Evolutionary conservation across 1,140 invertebrate species (phyloP), one percentile per base, ranked within the genome.

Genomic region (Drosophila azteca): DNA sequence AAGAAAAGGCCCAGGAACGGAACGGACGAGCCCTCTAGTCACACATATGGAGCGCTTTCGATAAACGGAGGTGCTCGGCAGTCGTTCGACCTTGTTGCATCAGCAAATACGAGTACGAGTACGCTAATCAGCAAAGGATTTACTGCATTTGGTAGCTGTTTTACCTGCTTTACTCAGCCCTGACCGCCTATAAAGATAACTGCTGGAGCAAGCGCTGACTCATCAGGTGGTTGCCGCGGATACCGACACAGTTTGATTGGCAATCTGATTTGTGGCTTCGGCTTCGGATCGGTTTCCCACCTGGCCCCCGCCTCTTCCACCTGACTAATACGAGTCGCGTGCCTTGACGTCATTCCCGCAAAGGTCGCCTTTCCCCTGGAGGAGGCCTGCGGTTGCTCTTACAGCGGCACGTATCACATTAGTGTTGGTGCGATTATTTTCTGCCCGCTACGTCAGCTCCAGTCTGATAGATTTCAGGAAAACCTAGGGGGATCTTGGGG

Each of bases 281-380:
- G 44, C n/a, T 8, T 43, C 20, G 58, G 68, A 65, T 26, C 50
- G 46, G 39, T 35, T 52, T 43, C 44, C 48, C 50, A 68, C 45
- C 29, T 45, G 44, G 49, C 4, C 5, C 24, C 24, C 24, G 49
- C 4, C 5, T 0, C 24, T 5, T 26, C 3, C 24, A 5, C 24
- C 55, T 51, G 60, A 59, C 50, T 52, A 69, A 77, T 72, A 54
- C 74, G 46, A 70, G 81, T 84, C 81, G 82, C 81, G 81, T 84
- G 81, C 73, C 81, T 63, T 84, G 77, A 84, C 80, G 80, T 85
- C 82, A 84, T 65, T 51, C 48, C 24, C 59, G n/a, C 4, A n/a
- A 35, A 35, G 43, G 22, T 29, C 11, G 22, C 22, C 3, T 9
- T 6, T 7, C 29, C 7, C 7, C 7, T 8, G 29, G 7, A 2